A percentile compares a stretch with the other conserved stretches of the same genome.
Evolutionary conservation across 2,797 vertebrate genomes (phyloP).

Genomic region (Betta splendens): DNA sequence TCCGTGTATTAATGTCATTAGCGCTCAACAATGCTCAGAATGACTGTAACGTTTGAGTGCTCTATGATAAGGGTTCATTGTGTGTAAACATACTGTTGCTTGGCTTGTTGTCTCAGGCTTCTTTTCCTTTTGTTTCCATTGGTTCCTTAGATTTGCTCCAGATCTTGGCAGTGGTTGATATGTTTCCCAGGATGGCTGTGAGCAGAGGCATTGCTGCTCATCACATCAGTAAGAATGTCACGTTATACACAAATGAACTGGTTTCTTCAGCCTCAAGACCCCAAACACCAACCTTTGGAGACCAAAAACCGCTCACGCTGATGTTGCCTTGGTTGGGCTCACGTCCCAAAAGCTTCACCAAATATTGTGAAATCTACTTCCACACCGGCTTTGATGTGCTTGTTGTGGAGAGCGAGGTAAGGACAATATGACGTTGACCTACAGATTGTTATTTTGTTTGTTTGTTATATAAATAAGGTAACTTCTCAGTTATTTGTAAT

Average conservation of each 20-base stretch:
- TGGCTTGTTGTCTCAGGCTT: too few species aligned
- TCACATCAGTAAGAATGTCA: conserved; percentile 73
- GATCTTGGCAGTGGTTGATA: conserved; percentile 6
- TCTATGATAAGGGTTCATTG: neutral
- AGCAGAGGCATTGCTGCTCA: conserved; percentile 63
- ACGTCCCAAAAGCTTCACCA: conserved; percentile 59
- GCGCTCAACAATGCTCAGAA: too few species aligned
- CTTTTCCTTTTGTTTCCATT: neutral
- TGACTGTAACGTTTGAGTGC: too few species aligned
- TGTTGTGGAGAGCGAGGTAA: conserved; percentile 74
- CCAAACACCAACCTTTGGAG: neutral
- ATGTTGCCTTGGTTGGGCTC: conserved; percentile 83
- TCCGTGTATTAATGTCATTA: too few species aligned
- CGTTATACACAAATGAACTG: conserved; percentile 65
- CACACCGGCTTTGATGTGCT: conserved; percentile 74
- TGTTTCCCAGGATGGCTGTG: conserved; percentile 52
- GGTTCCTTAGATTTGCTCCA: neutral
- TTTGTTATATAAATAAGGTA: too few species aligned
- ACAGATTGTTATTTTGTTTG: too few species aligned
- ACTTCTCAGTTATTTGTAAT: too few species aligned
- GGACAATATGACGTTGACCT: accelerated
- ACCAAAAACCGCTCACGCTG: conserved; percentile 66
- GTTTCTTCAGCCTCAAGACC: conserved; percentile 1
- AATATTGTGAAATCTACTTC: conserved; percentile 81
- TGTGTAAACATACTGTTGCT: neutral